phyloP scores from a whole-genome alignment of 2,888 invertebrate genomes.

The Tetheella fluctuosa region DNA sequence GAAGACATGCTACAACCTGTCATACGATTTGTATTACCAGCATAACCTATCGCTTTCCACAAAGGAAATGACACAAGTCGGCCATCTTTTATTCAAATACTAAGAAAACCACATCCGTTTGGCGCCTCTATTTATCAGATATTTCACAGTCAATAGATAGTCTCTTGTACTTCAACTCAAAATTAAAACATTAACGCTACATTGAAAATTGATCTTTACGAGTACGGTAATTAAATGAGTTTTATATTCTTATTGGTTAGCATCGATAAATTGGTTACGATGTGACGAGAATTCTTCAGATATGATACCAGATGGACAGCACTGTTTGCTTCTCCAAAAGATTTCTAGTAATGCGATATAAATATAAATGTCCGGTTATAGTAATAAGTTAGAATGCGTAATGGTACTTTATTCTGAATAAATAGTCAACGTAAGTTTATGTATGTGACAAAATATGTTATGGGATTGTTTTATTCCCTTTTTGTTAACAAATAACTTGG shows the following conservation, averaged over 20 bases:
- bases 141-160: conserved; percentile 45
- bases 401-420: background rate
- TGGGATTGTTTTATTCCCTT: background rate
- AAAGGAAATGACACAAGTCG: conserved; percentile 67
- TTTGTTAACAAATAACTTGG: background rate
- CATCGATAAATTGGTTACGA: conserved; percentile 16
- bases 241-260: background rate
- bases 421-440: background rate
- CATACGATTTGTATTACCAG: conserved; percentile 30
- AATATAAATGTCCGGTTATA: too few species aligned
- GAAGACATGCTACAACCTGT: conserved; percentile 4
- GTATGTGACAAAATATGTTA: background rate
- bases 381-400: background rate
- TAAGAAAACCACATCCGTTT: conserved; percentile 63
- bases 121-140: conserved; percentile 52
- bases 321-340: background rate
- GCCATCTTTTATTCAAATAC: conserved; percentile 65
- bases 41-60: conserved; percentile 37
- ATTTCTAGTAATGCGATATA: background rate
- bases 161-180: conserved; percentile 22
- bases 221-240: background rate
- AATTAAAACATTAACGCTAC: conserved; percentile 18
- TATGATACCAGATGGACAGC: conserved; percentile 18
- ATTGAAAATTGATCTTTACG: conserved; percentile 19
- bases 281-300: conserved; percentile 15